Conservation (phyloP, 2,113 vertebrate genomes). For the Andinoacara biseriatus region DNA sequence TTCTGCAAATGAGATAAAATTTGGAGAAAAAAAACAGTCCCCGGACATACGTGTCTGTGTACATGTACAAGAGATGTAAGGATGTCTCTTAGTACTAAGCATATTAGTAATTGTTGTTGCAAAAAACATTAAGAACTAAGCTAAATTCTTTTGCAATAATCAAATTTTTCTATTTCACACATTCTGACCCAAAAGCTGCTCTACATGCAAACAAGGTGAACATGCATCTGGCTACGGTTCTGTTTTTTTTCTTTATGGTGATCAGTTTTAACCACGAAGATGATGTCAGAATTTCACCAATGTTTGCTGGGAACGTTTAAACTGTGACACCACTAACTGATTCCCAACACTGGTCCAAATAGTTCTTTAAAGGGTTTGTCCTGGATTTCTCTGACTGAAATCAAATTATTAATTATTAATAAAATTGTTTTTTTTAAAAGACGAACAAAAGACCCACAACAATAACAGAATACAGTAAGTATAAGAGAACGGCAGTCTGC, state of each 20-base stretch:
- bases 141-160: neutral
- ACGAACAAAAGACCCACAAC: neutral
- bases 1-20: neutral
- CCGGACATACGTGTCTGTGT: neutral
- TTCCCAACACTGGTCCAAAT: neutral
- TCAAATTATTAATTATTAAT: no score
- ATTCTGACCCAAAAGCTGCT: neutral
- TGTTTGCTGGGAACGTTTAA: neutral
- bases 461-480: neutral
- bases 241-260: neutral
- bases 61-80: neutral
- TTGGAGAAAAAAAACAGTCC: neutral
- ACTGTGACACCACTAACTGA: neutral
- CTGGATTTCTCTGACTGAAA: no score
- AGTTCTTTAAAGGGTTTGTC: neutral
- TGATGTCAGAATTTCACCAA: neutral
- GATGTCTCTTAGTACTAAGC: neutral
- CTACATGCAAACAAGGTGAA: neutral
- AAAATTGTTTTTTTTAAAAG: no score
- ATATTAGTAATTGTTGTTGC: neutral
- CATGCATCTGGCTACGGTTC: neutral
- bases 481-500: neutral
- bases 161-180: neutral
- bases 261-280: neutral
- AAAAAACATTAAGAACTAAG: neutral